Evolutionary conservation across 2,888 invertebrate genomes (phyloP), one percentile per base, ranked within the genome.

Genomic region (Scrobipalpa costella): DNA sequence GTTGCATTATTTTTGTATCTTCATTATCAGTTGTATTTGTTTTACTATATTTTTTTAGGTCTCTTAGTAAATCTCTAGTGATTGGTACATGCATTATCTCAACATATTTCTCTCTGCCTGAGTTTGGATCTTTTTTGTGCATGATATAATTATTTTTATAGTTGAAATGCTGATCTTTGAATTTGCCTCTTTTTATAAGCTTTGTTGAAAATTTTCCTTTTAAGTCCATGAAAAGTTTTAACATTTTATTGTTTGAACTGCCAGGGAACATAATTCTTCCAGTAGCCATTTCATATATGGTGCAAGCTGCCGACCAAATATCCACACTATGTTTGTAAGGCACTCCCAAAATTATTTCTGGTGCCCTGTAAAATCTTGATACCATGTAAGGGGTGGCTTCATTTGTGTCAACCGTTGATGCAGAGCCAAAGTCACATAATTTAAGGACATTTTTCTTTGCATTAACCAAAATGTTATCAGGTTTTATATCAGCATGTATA

Each of bases 261-360:
- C 99, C 99, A 63, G 98, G 96, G 83, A 99, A 99, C 91, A 99
- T 93, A 71, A 99, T 99, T 89, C 96, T 97, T 34, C 99, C 99
- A 3, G 99, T 99, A 83, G 99, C 99, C 75, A 99, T 85, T 91
- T 99, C 99, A 85, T 96, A 99, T 72, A 99, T 96, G 40, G 99
- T 99, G 80, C 98, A 98, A n/a, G 98, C 99, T 15, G 98, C 96
- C 38, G 99, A 98, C 99, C 99, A 99, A 93, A 98, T 95, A 86
- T 99, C 99, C 73, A 99, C 96, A 60, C 96, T 96, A 90, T 96
- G 97, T 85, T 98, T 98, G 88, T 99, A 99, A 33, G 96, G 94
- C 81, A 99, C 95, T 38, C 99, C 99, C 75, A 99, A 92, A 85
- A 99, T 99, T 65, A 99, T 99, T 94, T 99, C 99, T 1, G 99